Evolutionary conservation across 2,113 vertebrate genomes (phyloP).

Genomic region (Macquaria ambigua): DNA sequence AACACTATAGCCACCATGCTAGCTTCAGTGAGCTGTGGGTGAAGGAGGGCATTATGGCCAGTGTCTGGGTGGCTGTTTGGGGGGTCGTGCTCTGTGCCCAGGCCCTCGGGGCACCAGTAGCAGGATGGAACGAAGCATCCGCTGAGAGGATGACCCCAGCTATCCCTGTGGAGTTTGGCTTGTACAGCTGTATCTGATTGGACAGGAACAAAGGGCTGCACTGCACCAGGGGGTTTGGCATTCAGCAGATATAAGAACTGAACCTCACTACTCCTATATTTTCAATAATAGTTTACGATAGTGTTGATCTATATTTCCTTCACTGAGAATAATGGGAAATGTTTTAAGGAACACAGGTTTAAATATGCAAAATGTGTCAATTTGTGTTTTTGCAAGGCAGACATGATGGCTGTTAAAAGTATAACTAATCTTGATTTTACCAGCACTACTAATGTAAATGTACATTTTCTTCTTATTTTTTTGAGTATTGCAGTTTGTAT

Average conservation of each 20-base stretch:
- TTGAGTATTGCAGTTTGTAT: not conserved
- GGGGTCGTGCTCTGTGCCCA: constrained; percentile 76
- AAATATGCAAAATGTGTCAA: not conserved
- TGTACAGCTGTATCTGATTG: constrained; percentile 82
- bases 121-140: constrained; percentile 81
- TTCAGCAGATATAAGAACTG: constrained; percentile 56
- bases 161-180: constrained; percentile 78
- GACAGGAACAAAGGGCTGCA: constrained; percentile 74
- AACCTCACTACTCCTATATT: constrained; percentile 26
- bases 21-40: constrained; percentile 46
- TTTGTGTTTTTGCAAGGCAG: not conserved
- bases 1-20: constrained; percentile 33
- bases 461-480: not conserved
- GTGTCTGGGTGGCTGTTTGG: constrained; percentile 79
- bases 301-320: not conserved
- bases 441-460: not conserved
- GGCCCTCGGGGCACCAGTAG: constrained; percentile 82
- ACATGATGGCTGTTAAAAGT: not conserved
- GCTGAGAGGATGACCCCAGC: constrained; percentile 80
- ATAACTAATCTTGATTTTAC: not conserved
- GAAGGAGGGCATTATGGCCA: constrained; percentile 73
- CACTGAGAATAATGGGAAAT: not conserved
- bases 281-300: not conserved
- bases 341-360: not conserved
- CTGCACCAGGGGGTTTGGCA: constrained; percentile 67